These are phyloP conservation scores for Gadus macrocephalus DNA, from an alignment of 2,113 vertebrate species.

Conservation along the genomic window DNA sequence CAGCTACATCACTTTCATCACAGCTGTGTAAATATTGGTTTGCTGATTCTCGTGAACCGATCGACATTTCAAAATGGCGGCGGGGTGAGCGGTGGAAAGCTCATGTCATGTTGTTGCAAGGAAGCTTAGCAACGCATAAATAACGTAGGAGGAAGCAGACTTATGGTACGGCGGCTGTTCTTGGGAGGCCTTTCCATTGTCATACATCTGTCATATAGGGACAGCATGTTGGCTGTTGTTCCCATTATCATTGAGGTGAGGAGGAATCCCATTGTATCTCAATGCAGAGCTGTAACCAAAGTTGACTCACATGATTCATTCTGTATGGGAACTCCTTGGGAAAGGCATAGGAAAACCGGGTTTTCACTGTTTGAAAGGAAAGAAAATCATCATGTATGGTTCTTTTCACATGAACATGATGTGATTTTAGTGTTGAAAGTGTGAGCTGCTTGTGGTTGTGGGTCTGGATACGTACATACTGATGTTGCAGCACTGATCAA, in stretches of 20 bases:
- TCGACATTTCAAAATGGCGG: conserved; percentile 24
- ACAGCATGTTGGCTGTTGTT: too few species aligned
- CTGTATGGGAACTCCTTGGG: conserved; percentile 98
- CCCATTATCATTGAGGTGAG: too few species aligned
- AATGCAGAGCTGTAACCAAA: neutral
- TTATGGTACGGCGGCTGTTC: too few species aligned
- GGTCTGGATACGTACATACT: conserved; percentile 86
- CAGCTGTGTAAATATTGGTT: conserved; percentile 42
- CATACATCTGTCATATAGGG: too few species aligned
- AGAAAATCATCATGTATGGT: conserved; percentile 29
- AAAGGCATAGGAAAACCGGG: conserved; percentile 97
- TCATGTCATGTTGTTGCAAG: conserved; percentile 29
- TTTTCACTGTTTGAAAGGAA: conserved; percentile 84
- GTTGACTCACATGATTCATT: conserved; percentile 97
- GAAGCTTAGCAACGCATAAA: conserved; percentile 30
- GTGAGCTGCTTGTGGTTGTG: neutral
- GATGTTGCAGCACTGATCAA: conserved; percentile 98
- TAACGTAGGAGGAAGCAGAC: conserved; percentile 30
- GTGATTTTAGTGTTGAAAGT: neutral
- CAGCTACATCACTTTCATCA: conserved; percentile 40
- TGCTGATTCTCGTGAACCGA: conserved; percentile 47
- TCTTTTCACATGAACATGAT: neutral
- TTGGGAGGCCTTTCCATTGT: too few species aligned
- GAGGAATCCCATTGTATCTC: too few species aligned
- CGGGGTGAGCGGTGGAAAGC: conserved; percentile 21